These are phyloP conservation scores for Dendropsophus ebraccatus DNA, from an alignment of 2,113 vertebrate genomes.

Conservation along the genomic window DNA sequence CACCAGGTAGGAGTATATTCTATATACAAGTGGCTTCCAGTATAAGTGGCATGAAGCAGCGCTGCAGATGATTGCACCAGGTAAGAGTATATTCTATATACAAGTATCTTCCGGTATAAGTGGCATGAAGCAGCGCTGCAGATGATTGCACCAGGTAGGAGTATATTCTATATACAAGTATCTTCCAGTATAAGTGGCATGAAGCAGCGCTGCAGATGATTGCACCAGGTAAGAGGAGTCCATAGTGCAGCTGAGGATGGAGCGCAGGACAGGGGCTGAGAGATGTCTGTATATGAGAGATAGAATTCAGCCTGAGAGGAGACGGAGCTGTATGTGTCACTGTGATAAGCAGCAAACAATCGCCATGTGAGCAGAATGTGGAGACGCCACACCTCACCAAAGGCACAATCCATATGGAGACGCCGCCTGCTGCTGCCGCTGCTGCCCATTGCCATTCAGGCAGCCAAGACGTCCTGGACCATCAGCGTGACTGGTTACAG, in stretches of 20 bases:
- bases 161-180: no score
- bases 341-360: slow-evolving; percentile 16
- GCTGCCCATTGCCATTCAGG: not conserved
- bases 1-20: no score
- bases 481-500: not conserved
- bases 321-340: slow-evolving; percentile 1
- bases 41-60: no score
- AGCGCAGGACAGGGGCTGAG: not conserved
- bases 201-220: no score
- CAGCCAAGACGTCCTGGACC: not conserved
- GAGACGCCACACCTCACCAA: not conserved
- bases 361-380: not conserved
- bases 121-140: no score
- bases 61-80: no score
- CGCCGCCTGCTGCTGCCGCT: not conserved
- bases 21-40: no score
- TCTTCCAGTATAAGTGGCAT: no score
- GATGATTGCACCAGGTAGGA: no score
- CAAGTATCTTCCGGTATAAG: no score
- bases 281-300: not conserved
- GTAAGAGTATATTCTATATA: no score
- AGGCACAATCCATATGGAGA: not conserved
- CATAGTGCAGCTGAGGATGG: not conserved
- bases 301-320: not conserved
- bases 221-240: no score